Evolutionary conservation across 2,888 invertebrate species (phyloP).

Genomic region (Neoascia interrupta): DNA sequence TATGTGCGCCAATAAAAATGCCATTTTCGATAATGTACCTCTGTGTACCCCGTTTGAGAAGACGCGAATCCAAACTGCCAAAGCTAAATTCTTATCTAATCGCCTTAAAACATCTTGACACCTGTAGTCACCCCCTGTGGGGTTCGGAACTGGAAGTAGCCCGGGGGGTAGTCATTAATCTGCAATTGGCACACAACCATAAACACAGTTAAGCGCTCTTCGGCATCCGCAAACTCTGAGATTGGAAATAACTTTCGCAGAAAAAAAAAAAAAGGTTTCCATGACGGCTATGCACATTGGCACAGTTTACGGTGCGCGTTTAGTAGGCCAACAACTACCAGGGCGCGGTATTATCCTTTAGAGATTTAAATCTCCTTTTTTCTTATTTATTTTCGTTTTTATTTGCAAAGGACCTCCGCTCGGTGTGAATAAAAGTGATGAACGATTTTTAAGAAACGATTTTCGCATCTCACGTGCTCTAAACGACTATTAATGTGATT

Average conservation of each 20-base stretch:
- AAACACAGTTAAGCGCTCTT: slow-evolving; percentile 50
- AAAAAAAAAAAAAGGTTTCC: slow-evolving; percentile 25
- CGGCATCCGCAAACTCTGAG: slow-evolving; percentile 58
- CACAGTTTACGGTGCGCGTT: no score
- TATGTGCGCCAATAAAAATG: slow-evolving; percentile 79
- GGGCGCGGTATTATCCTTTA: slow-evolving; percentile 57
- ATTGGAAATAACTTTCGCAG: slow-evolving; percentile 64
- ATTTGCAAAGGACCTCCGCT: slow-evolving; percentile 6
- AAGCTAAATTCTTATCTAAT: slow-evolving; percentile 78
- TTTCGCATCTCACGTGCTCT: slow-evolving; percentile 70
- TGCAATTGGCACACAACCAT: slow-evolving; percentile 77
- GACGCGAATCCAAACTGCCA: slow-evolving; percentile 50
- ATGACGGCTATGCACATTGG: slow-evolving; percentile 33
- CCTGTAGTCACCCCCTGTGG: slow-evolving; percentile 73
- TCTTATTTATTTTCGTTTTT: slow-evolving; percentile 19
- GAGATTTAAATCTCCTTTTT: slow-evolving; percentile 56
- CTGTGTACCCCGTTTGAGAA: neutral
- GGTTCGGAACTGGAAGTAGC: neutral
- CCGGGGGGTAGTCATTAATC: slow-evolving; percentile 75
- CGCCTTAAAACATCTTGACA: slow-evolving; percentile 78
- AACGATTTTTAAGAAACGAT: slow-evolving; percentile 72
- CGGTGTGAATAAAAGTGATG: slow-evolving; percentile 70
- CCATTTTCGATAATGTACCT: slow-evolving; percentile 77
- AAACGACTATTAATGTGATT: slow-evolving; percentile 70
- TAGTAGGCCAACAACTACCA: slow-evolving; percentile 40